Evolutionary conservation across 1,140 invertebrate species (phyloP).

Genomic region (Ectropis grisescens): DNA sequence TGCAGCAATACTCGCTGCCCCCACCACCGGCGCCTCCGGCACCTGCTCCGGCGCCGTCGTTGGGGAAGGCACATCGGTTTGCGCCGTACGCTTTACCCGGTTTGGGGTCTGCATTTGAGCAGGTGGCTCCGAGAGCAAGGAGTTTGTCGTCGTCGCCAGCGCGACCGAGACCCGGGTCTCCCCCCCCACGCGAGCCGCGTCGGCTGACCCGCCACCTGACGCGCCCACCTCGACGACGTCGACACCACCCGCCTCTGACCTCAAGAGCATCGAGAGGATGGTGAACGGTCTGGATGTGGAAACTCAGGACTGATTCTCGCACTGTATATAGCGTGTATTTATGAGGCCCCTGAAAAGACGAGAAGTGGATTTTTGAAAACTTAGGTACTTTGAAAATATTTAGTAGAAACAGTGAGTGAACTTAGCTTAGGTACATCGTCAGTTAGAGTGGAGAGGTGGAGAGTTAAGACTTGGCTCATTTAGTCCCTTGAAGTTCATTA

Average conservation of each 20-base stretch:
- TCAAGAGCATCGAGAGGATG: conserved; percentile 97
- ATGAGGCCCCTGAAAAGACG: conserved; percentile 25
- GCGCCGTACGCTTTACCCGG: conserved; percentile 86
- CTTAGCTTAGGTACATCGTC: no score
- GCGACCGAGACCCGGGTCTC: conserved; percentile 71
- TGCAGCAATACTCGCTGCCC: conserved; percentile 76
- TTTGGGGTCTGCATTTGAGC: conserved; percentile 85
- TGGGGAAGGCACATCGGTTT: conserved; percentile 84
- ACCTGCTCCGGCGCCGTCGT: conserved; percentile 33
- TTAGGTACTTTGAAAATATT: no score
- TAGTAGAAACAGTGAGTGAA: no score
- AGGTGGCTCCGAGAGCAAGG: conserved; percentile 79
- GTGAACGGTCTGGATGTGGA: conserved; percentile 92
- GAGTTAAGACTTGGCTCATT: no score
- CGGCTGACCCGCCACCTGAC: conserved; percentile 67
- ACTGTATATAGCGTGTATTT: conserved; percentile 65
- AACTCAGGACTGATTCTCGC: conserved; percentile 57
- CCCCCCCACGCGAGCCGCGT: conserved; percentile 63
- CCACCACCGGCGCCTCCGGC: conserved; percentile 59
- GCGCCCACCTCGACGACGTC: conserved; percentile 47
- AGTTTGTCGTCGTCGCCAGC: conserved; percentile 79
- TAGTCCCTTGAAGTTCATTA: no score
- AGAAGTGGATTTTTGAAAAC: no score
- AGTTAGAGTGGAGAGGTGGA: no score
- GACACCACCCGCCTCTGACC: conserved; percentile 75